Evolutionary conservation across 2,797 vertebrate genomes (phyloP), one percentile per base, ranked within the genome.

Genomic region (Micrastur ruficollis): DNA sequence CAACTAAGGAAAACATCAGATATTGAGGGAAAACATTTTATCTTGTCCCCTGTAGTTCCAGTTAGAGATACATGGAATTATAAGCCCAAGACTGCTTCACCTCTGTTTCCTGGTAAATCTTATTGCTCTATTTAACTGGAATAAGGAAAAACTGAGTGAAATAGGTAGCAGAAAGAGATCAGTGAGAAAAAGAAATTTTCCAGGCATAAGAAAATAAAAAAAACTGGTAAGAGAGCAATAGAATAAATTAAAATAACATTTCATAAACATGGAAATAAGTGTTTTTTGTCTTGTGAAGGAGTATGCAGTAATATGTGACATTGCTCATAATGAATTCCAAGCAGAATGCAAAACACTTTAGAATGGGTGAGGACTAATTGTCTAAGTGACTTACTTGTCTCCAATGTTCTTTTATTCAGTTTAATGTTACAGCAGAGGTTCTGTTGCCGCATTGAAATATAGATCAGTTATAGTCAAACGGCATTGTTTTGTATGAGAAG

Each of bases 191-290:
- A 38, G 27, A 91, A 78, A 58, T 75, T 72, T 92, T 85, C 23
- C 58, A 84, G 34, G 16, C 47, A 56, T 68, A 85, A 82, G 21
- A 89, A 89, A 84, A 84, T 63, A 73, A 80, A 86, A 80, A 86
- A 82, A 80, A 12, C 50, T 36, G 52, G 22, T 65, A 61, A 89
- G 34, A 80, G 27, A 87, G 32, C 36, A 85, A 90, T 76, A 86
- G 61, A 94, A 94, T 86, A 94, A 89, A 96, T 90, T 89, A 83
- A 79, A 93, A 89, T 46, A 73, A 52, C 47, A 44, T 89, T 86
- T 92, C 68, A 92, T 89, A 94, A 95, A 67, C 47, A 72, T 34
- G 21, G 26, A 86, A 84, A 67, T 59, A 92, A 67, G 89, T 56
- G 34, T 0, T 6, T 79, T 88, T 93, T 90, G 10, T 70, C 56